Conservation (phyloP, 1,140 invertebrate species). For the Campoletis sonorensis region DNA sequence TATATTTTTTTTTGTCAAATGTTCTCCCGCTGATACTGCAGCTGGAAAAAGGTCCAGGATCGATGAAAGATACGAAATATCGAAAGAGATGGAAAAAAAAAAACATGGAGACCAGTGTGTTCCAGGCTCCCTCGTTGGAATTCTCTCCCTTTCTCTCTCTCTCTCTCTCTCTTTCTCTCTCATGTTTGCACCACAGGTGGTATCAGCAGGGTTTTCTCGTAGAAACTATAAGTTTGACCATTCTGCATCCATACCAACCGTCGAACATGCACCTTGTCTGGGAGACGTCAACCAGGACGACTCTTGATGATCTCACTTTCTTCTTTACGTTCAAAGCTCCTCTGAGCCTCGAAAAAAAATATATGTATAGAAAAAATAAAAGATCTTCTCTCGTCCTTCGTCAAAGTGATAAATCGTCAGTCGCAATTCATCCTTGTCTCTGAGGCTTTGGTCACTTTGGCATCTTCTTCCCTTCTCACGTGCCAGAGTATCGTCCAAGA, state of each 20-base stretch:
- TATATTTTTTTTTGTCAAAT: slow-evolving; percentile 6
- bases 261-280: neutral
- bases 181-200: slow-evolving; percentile 34
- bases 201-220: slow-evolving; percentile 34
- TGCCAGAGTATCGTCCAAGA: neutral
- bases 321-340: slow-evolving; percentile 5
- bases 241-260: neutral
- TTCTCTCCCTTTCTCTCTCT: slow-evolving; percentile 4
- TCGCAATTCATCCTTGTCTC: slow-evolving; percentile 56
- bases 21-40: neutral
- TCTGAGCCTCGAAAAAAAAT: slow-evolving; percentile 43
- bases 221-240: slow-evolving; percentile 10
- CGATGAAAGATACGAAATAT: slow-evolving; percentile 25
- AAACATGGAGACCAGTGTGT: neutral
- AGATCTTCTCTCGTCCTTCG: slow-evolving; percentile 36
- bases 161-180: neutral
- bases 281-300: neutral
- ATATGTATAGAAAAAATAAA: neutral
- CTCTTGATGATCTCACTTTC: slow-evolving; percentile 22
- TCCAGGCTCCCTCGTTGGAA: slow-evolving; percentile 14
- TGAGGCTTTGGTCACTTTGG: slow-evolving; percentile 48
- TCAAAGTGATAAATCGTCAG: slow-evolving; percentile 63
- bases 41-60: neutral
- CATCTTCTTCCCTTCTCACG: slow-evolving; percentile 17
- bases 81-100: neutral